Percentiles rank a stretch among this genome's conserved stretches.
Conservation (phyloP, 1,140 invertebrate genomes). For the Octopus sinensis region DNA sequence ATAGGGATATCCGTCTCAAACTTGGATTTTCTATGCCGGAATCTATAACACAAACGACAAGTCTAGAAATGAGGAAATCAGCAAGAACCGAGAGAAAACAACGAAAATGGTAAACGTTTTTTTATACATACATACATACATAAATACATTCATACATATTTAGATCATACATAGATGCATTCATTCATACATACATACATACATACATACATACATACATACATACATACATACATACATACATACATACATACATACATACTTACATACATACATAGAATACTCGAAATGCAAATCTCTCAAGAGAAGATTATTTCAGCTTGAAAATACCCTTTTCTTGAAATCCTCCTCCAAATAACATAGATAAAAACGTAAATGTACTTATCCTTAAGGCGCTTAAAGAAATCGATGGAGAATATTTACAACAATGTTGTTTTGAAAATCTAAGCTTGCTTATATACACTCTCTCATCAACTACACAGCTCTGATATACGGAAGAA, state of each 20-base stretch:
- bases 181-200: not conserved
- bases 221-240: not conserved
- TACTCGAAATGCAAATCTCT: not conserved
- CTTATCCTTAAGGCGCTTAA: too few relatives aligned
- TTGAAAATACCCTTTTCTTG: not conserved
- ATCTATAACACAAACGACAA: too few relatives aligned
- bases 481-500: too few relatives aligned
- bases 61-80: too few relatives aligned
- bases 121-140: conserved; percentile 4
- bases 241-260: not conserved
- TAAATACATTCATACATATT: not conserved
- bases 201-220: not conserved
- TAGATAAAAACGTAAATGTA: not conserved
- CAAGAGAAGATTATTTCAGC: not conserved
- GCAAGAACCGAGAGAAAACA: too few relatives aligned
- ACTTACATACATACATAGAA: not conserved
- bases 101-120: not conserved
- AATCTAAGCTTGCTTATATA: too few relatives aligned
- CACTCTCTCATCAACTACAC: too few relatives aligned
- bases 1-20: too few relatives aligned
- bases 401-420: too few relatives aligned
- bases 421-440: too few relatives aligned
- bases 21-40: too few relatives aligned
- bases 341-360: not conserved
- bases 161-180: not conserved